phyloP scores from a whole-genome alignment of 2,888 invertebrate genomes.

The Apodemia zela region DNA sequence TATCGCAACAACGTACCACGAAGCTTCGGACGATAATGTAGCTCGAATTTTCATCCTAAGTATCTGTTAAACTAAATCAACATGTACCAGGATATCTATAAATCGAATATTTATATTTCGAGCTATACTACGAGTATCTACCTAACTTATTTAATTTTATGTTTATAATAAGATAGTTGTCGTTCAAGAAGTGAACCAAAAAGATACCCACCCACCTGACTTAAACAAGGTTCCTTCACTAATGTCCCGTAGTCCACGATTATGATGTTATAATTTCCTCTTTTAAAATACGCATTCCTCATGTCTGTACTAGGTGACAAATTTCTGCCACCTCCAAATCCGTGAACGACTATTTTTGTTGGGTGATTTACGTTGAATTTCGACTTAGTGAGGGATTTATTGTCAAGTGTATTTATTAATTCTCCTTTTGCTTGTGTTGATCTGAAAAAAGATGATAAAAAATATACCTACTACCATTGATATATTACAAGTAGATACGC shows the following conservation, averaged over 20 bases:
- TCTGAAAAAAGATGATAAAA: conserved; percentile 56
- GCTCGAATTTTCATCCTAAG: no score
- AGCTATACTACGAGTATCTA: no score
- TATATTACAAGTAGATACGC: no score
- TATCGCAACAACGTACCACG: no score
- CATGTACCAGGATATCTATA: no score
- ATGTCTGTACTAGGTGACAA: conserved; percentile 92
- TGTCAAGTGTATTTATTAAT: conserved; percentile 84
- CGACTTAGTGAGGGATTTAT: conserved; percentile 85
- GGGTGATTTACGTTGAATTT: conserved; percentile 89
- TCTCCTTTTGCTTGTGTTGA: conserved; percentile 88
- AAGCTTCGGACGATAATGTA: no score
- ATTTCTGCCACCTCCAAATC: conserved; percentile 92
- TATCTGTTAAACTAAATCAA: no score
- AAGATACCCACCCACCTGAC: conserved; percentile 76
- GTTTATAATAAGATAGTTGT: no score
- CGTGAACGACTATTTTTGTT: conserved; percentile 94
- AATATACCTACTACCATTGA: no score
- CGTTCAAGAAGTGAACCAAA: no score
- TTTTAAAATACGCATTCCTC: conserved; percentile 89
- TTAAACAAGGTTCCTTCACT: conserved; percentile 90
- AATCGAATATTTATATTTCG: no score
- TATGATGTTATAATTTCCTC: conserved; percentile 91
- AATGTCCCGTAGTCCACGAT: conserved; percentile 92
- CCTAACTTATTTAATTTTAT: no score